Evolutionary conservation across 2,888 invertebrate species (phyloP), one percentile per base, ranked within the genome.

Genomic region (Xestia ashworthii): DNA sequence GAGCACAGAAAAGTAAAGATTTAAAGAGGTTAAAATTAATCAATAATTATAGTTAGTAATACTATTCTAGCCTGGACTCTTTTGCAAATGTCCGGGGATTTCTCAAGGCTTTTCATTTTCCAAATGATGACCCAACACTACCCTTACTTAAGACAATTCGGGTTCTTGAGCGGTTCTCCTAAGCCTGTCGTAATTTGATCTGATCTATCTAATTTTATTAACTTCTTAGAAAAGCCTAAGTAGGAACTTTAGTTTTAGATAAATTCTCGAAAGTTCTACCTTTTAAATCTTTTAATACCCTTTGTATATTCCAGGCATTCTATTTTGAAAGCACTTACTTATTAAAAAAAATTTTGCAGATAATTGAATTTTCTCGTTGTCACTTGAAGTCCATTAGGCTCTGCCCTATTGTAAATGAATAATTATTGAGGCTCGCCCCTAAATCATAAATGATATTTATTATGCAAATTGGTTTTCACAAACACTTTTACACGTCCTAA

Each of bases 251-350:
- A 44, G 32, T 69, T 55, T 55, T 11, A 73, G 32, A 38, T 19
- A 11, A 16, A 46, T 25, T 19, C 5, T 5, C 3, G 14, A 70
- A 48, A 19, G 3, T 48, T 64, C n/a, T 32, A 22, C 22, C 9
- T 44, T 46, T 19, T 71, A 32, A 66, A 16, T 66, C 32, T 60
- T 32, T 38, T 38, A 9, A 22, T n/a, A 38, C 46, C 46, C 32
- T 55, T 68, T 11, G 32, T 22, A 41, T 11, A 68, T 72, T 66
- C 50, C 32, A 5, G 22, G 25, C 44, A 46, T 48, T 62, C 38
- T n/a, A 71, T 73, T 73, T 22, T 69, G 46, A 70, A 69, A 38
- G 70, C 55, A 38, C 1, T 69, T 58, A 58, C 19, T 60, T n/a
- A n/a, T n/a, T n/a, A n/a, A 14, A 32, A 44, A 68, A 71, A 60